Percentiles rank a stretch among this genome's conserved stretches.
These are phyloP conservation scores for Poecilia gillii DNA, from an alignment of 2,797 vertebrate species.

Conservation along the genomic window DNA sequence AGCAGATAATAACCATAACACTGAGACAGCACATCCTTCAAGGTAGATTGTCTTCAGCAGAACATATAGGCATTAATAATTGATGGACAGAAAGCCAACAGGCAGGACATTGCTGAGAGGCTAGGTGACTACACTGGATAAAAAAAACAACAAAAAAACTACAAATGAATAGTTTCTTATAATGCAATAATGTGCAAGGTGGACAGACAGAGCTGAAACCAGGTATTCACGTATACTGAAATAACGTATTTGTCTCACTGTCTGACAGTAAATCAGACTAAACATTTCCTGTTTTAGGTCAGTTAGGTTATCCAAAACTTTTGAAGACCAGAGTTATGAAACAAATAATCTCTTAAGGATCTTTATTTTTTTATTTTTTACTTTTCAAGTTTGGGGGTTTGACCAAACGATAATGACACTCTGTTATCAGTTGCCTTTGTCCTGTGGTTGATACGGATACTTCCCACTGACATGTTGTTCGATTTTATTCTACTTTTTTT, in stretches of 20 bases:
- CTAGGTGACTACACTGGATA: conserved; percentile 54
- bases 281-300: background rate
- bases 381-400: background rate
- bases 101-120: conserved; percentile 56
- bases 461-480: background rate
- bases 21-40: conserved; percentile 76
- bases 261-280: background rate
- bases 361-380: background rate
- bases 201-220: background rate
- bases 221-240: background rate
- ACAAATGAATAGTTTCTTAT: conserved; percentile 68
- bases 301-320: background rate
- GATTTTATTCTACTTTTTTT: background rate
- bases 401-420: background rate
- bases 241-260: background rate
- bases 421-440: background rate
- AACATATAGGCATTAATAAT: conserved; percentile 77
- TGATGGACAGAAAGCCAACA: conserved; percentile 69
- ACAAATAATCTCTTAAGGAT: background rate
- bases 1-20: conserved; percentile 74
- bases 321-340: background rate
- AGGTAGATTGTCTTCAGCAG: conserved; percentile 68
- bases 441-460: background rate
- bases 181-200: conserved; percentile 46
- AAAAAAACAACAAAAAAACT: conserved; percentile 32